Base-by-base conservation (phyloP, 2,113 vertebrate species). In the Tautogolabrus adspersus region DNA sequence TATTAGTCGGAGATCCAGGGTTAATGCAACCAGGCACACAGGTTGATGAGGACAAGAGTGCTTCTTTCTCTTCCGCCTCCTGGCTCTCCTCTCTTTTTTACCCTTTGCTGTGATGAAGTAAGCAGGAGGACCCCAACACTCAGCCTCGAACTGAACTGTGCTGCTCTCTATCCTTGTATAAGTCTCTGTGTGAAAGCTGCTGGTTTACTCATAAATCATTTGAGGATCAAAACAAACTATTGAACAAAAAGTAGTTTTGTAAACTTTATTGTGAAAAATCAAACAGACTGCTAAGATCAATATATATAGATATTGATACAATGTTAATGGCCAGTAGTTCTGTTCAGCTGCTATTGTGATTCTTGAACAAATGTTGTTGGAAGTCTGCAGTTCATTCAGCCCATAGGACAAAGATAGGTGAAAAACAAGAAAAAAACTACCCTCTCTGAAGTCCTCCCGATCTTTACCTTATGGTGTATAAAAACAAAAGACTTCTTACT, bases 211-310 rank as follows among this genome's bases (percentile, higher is more conserved):
- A 52, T n/a, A 15, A 52, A 30, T 51, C 34, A 21, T 59, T 2
- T 1, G 23, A 56, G 19, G n/a, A n/a, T n/a, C n/a, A n/a, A n/a
- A 67, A 40, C 84, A 84, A 71, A 72, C 1, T 8, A 60, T 34
- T 15, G 62, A 55, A 64, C 57, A 69, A 57, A 62, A 47, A 59
- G 18, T 51, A 75, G 78, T 91, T 93, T 94, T 93, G 91, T 89
- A 93, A 94, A 92, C 89, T 95, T 95, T 95, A 94, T 95, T 95
- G 92, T 94, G 91, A 89, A 94, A 93, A 94, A 94, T 91, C 88
- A 94, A 93, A 94, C 93, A 89, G 92, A 95, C 92, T 91, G 93
- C 94, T 94, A 94, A 91, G 92, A 93, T 94, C 94, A 94, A 94
- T 93, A 92, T 92, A 93, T 93, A 93, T 34, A 34, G 30, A 34